Base-by-base conservation (phyloP, 35 echinoderm and acorn worm genomes). In the Strongylocentrotus purpuratus region DNA sequence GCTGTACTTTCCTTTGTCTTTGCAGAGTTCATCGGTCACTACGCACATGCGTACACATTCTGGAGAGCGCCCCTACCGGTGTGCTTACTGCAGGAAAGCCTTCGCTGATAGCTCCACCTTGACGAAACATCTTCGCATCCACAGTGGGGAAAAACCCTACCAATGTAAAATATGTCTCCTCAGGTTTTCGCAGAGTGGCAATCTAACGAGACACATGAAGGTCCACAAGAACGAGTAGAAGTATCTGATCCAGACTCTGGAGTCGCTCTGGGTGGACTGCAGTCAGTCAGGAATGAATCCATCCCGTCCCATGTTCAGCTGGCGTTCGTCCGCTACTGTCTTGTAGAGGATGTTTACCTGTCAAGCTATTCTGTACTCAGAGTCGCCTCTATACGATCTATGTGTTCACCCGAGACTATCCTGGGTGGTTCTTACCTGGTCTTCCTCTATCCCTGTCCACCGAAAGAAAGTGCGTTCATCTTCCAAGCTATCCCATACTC, bases 41-140 rank as follows among this genome's bases (percentile, higher is more conserved):
- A 99, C 98, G 22, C 98, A 99, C 94, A 99, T 99, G 98, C 97
- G 98, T 12, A 99, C 97, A 31, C 98, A 99, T 70, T 99, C 98
- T 22, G 98, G 98, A 58, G 98, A 99, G 71, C 98, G 98, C 5
- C 98, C 98, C 22, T 99, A 99, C 86, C 71, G 95, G 48, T 99
- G 98, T 88, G 94, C 90, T 35, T 96, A 96, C 33, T 99, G 98
- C 88, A 90, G 95, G 45, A 99, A 99, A 94, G 97, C 98, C 9
- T 99, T 99, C 55, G 96, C 98, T 2, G 98, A 99, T 85, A 99
- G 98, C 88, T 99, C 98, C 5, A 99, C 98, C 1, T 50, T 99
- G 52, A 99, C 98, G 7, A 99, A 99, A 96, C 98, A 99, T 88
- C 96, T 97, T 32, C 95, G 98, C 14, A 96, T 96, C 45, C 98